Percentiles rank a stretch among this genome's conserved stretches.
Evolutionary conservation across 1,140 invertebrate species (phyloP).

Genomic region (Ceratosolen solmsi): DNA sequence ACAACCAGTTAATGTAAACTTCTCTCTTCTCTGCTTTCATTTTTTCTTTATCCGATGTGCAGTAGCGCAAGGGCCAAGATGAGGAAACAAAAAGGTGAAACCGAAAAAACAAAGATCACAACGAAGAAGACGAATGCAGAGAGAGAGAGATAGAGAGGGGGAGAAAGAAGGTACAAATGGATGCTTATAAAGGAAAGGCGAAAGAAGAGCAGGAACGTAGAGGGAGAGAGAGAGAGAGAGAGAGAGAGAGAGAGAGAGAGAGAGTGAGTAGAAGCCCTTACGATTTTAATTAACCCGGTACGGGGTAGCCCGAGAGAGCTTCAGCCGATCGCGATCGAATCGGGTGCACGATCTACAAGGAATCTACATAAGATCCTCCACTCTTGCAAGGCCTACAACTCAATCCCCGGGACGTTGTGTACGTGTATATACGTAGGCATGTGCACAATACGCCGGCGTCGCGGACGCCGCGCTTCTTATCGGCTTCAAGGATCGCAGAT

Average conservation of each 20-base stretch:
- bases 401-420: conserved; percentile 64
- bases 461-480: conserved; percentile 61
- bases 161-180: background rate
- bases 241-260: conserved; percentile 16
- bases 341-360: conserved; percentile 76
- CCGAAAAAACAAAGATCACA: background rate
- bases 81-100: conserved; percentile 27
- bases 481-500: conserved; percentile 69
- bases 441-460: conserved; percentile 60
- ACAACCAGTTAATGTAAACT: conserved; percentile 9
- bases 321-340: conserved; percentile 73
- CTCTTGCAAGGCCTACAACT: conserved; percentile 71
- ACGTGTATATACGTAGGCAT: conserved; percentile 24
- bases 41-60: conserved; percentile 4
- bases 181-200: background rate
- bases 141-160: background rate
- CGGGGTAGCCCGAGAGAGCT: conserved; percentile 58
- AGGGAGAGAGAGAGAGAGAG: background rate
- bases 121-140: background rate
- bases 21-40: background rate
- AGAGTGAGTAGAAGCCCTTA: conserved; percentile 60
- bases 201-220: background rate
- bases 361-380: conserved; percentile 76
- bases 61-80: conserved; percentile 18
- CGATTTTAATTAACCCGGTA: conserved; percentile 74